These are phyloP conservation scores for Fistularia tabacaria DNA, from an alignment of 2,797 vertebrate genomes.

Conservation along the genomic window DNA sequence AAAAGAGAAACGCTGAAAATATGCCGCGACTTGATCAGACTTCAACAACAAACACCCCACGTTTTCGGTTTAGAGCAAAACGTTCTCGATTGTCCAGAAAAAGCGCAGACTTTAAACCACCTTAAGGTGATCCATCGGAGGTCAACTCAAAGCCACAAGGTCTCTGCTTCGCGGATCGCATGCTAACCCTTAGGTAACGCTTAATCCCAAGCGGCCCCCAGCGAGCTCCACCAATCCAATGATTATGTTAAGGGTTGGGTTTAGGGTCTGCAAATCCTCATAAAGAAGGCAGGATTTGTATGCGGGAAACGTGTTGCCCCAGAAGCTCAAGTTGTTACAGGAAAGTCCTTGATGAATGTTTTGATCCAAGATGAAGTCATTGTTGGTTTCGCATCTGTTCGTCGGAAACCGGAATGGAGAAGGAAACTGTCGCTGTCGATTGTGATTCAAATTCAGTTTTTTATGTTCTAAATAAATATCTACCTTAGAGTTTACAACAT, in stretches of 20 bases:
- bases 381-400: too few relatives aligned
- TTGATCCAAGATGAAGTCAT: not conserved
- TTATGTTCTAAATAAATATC: too few relatives aligned
- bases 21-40: constrained; percentile 6
- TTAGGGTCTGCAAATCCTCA: constrained; percentile 31
- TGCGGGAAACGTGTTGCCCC: constrained; percentile 15
- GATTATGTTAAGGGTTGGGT: constrained; percentile 12
- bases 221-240: constrained; percentile 26
- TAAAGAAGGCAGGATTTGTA: constrained; percentile 23
- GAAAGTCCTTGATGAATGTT: constrained; percentile 10
- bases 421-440: too few relatives aligned
- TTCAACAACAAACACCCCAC: not conserved
- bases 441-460: too few relatives aligned
- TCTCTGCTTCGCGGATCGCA: constrained; percentile 27
- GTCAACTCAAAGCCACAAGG: constrained; percentile 14
- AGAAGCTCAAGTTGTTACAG: constrained; percentile 5
- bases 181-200: constrained; percentile 11
- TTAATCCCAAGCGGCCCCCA: constrained; percentile 30
- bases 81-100: too few relatives aligned
- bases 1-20: constrained; percentile 11
- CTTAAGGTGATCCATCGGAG: constrained; percentile 19
- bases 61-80: not conserved
- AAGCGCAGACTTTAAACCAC: not conserved
- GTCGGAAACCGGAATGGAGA: too few relatives aligned
- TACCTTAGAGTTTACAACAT: too few relatives aligned